Base-by-base conservation (phyloP, 2,113 vertebrate genomes). In the Calypte anna region DNA sequence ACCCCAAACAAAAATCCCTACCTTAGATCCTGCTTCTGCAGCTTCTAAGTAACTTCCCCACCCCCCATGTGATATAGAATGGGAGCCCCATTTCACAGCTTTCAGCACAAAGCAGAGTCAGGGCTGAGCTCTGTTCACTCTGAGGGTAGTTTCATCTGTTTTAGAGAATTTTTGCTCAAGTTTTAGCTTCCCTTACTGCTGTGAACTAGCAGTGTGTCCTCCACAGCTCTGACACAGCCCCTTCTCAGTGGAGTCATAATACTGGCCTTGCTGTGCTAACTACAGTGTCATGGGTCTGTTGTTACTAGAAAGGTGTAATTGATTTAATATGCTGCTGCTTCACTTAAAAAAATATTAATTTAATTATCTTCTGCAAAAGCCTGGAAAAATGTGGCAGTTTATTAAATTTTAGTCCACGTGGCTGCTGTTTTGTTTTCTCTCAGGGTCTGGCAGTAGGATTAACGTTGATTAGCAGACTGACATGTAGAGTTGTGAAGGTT, bases 141-240 rank as follows among this genome's bases (percentile, higher is more conserved):
- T 55, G 3, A 31, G 7, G 18, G 8, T 31, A 8, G 3, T 82
- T 0, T 40, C 18, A 16, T 33, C n/a, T 54, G 4, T 51, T 80
- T 43, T 7, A 58, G 69, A 50, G 14, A 14, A 19, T 13, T 50
- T n/a, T 7, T 63, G 27, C 28, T 74, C 5, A 30, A 64, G 36
- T 17, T 83, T 31, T 58, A 44, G 48, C 62, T 86, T 1, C 6
- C 14, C 4, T 44, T 63, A 19, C 22, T 27, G 2, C 31, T 3
- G 0, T n/a, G 62, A 43, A 4, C 12, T 59, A 25, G n/a, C 1
- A 1, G 5, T 4, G 7, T 74, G n/a, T 54, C 23, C 33, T 3
- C 0, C 44, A 3, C 22, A 57, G 18, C 40, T 81, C 36, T 68
- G 7, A 21, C 28, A 9, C 9, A 6, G 12, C 27, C 12, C 30